Evolutionary conservation across 2,797 vertebrate species (phyloP).

Genomic region (Acrocephalus scirpaceus): DNA sequence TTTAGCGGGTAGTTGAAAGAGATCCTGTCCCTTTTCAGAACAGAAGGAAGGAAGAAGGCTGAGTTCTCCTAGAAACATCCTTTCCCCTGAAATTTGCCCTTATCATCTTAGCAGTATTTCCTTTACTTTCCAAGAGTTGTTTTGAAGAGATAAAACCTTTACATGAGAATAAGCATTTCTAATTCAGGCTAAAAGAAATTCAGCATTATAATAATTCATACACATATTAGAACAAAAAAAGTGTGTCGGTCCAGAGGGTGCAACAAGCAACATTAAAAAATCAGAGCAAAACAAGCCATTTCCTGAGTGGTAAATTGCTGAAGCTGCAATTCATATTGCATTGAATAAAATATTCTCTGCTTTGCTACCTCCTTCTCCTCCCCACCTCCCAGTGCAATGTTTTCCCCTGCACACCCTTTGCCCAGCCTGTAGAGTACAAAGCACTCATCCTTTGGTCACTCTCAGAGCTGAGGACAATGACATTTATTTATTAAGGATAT

Average conservation of each 20-base stretch:
- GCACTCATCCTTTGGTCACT: neutral
- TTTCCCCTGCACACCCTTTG: neutral
- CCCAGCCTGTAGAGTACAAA: neutral
- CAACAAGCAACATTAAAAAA: neutral
- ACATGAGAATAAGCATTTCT: neutral
- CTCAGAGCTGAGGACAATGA: neutral
- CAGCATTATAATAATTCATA: neutral
- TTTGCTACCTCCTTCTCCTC: neutral
- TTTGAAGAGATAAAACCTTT: conserved; percentile 35
- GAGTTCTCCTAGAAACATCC: conserved; percentile 26
- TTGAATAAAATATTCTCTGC: neutral
- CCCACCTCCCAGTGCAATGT: neutral
- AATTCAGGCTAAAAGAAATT: neutral
- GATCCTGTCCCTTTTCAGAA: conserved; percentile 1
- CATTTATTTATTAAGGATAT: neutral
- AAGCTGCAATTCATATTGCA: neutral
- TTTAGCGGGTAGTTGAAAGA: neutral
- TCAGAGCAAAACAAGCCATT: neutral
- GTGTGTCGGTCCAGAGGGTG: neutral
- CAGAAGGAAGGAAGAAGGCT: conserved; percentile 34
- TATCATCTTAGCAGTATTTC: neutral
- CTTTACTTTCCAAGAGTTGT: conserved; percentile 40
- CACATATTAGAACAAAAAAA: neutral
- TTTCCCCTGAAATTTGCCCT: conserved; percentile 2
- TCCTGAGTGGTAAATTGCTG: neutral